Evolutionary conservation across 2,113 vertebrate species (phyloP).

Genomic region (Cottus gobio): DNA sequence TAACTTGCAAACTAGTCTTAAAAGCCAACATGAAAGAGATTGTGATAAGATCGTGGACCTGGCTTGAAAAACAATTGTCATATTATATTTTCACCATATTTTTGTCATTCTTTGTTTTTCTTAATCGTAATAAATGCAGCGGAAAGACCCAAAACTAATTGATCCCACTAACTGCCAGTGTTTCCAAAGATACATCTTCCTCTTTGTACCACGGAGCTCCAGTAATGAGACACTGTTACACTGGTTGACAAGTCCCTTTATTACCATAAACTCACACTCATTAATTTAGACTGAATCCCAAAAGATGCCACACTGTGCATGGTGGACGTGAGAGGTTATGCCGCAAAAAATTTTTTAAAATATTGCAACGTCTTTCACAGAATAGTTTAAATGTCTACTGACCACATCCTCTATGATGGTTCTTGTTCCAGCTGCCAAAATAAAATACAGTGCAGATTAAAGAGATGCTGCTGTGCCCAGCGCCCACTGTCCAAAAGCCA

Average conservation of each 20-base stretch:
- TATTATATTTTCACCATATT: too few relatives aligned
- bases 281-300: neutral
- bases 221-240: neutral
- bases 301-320: neutral
- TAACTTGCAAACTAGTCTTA: too few relatives aligned
- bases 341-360: slow-evolving; percentile 1
- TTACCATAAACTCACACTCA: neutral
- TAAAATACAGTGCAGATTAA: neutral
- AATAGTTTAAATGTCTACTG: neutral
- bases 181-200: neutral
- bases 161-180: neutral
- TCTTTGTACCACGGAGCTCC: neutral
- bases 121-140: neutral
- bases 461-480: neutral
- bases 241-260: neutral
- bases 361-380: neutral
- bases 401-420: neutral
- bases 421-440: slow-evolving; percentile 5
- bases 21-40: too few relatives aligned
- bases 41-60: too few relatives aligned
- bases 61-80: too few relatives aligned
- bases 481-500: neutral
- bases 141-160: neutral
- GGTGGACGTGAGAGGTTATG: neutral
- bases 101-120: neutral